phyloP scores from a whole-genome alignment of 2,888 invertebrate genomes.

The Agonopterix subpropinquella region DNA sequence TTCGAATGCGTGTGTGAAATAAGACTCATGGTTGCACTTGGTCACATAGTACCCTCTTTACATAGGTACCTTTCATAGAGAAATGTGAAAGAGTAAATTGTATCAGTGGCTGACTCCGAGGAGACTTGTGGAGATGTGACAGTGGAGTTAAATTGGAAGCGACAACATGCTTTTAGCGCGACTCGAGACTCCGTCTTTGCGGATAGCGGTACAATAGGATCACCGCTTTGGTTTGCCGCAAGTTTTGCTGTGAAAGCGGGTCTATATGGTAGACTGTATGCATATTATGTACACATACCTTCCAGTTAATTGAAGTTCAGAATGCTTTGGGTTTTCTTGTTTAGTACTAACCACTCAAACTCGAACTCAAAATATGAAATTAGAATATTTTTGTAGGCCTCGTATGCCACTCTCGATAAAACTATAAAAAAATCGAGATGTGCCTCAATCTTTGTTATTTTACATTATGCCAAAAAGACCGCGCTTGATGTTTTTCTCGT shows the following conservation, averaged over 20 bases:
- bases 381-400: no score
- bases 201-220: slow-evolving; percentile 49
- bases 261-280: not conserved
- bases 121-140: slow-evolving; percentile 35
- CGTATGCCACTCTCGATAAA: no score
- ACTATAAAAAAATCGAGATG: no score
- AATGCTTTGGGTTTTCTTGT: no score
- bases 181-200: slow-evolving; percentile 7
- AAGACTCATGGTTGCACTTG: not conserved
- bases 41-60: not conserved
- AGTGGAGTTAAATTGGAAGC: slow-evolving; percentile 54
- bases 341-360: no score
- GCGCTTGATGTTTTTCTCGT: no score
- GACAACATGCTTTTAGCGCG: slow-evolving; percentile 70
- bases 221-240: slow-evolving; percentile 23
- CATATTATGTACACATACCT: no score
- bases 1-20: no score
- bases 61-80: slow-evolving; percentile 38
- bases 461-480: no score
- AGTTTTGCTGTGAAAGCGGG: slow-evolving; percentile 11
- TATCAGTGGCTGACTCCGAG: slow-evolving; percentile 31
- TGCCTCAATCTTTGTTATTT: no score
- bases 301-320: no score
- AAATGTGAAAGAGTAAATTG: slow-evolving; percentile 47
- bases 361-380: no score